These are phyloP conservation scores for Hypomesus transpacificus DNA, from an alignment of 2,113 vertebrate genomes.

Conservation along the genomic window DNA sequence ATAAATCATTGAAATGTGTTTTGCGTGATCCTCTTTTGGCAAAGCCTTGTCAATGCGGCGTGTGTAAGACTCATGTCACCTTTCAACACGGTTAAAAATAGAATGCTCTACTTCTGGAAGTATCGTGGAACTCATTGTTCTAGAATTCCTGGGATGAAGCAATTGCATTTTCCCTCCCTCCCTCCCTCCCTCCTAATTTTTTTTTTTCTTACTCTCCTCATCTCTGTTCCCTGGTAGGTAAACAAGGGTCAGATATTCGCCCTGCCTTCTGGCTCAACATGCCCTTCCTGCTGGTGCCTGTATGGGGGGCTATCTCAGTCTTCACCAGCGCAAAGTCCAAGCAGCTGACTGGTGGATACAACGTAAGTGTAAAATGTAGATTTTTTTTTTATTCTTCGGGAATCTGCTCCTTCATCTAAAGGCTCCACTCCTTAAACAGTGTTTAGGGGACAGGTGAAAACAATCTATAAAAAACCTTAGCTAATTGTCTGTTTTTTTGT, in stretches of 20 bases:
- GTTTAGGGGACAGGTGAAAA: neutral
- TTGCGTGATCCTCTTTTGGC: neutral
- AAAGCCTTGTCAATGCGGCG: neutral
- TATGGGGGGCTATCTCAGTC: conserved; percentile 72
- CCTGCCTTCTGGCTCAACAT: conserved; percentile 81
- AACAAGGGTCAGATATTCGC: conserved; percentile 82
- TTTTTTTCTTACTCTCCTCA: neutral
- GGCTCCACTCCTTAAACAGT: neutral
- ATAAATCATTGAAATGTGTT: neutral
- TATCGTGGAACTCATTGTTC: neutral
- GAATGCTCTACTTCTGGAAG: conserved; percentile 1
- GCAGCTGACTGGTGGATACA: conserved; percentile 54
- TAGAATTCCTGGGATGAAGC: neutral
- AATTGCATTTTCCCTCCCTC: neutral
- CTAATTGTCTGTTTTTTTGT: no score
- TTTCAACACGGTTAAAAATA: neutral
- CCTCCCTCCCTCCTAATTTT: neutral
- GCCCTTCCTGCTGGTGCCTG: conserved; percentile 75
- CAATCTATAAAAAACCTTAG: neutral
- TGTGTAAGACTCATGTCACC: conserved; percentile 6
- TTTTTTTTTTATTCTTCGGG: no score
- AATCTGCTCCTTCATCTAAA: no score
- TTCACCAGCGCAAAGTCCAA: conserved; percentile 67
- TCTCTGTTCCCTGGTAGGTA: conserved; percentile 67
- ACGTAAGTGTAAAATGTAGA: conserved; percentile 63